Evolutionary conservation across 2,797 vertebrate species (phyloP).

Genomic region (Babyrousa celebensis): DNA sequence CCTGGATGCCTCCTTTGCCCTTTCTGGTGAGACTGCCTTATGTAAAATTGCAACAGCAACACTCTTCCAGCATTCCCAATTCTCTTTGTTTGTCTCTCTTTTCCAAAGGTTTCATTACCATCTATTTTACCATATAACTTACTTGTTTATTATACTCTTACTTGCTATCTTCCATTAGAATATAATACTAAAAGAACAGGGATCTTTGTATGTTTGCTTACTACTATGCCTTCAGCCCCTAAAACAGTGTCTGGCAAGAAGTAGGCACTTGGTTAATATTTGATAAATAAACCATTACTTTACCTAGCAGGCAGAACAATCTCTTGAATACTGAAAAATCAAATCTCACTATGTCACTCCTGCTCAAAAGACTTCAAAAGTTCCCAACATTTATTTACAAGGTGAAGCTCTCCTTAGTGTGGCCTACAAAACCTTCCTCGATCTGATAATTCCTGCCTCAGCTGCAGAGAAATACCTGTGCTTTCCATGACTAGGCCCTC

Average conservation of each 20-base stretch:
- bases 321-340: background rate
- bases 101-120: background rate
- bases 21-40: background rate
- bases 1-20: background rate
- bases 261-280: background rate
- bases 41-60: background rate
- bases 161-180: conserved; percentile 13
- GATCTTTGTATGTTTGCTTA: conserved; percentile 23
- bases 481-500: conserved; percentile 19
- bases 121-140: background rate
- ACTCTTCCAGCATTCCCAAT: background rate
- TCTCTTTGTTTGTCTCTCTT: background rate
- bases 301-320: conserved; percentile 16
- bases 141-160: background rate
- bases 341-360: background rate
- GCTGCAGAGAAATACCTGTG: background rate
- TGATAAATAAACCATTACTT: background rate
- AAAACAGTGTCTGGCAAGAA: background rate
- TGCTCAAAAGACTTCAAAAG: conserved; percentile 17
- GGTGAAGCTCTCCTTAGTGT: background rate
- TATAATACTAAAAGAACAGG: background rate
- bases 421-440: background rate
- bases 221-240: background rate
- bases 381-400: conserved; percentile 1
- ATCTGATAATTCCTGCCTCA: background rate